Evolutionary conservation across 2,797 vertebrate genomes (phyloP), one percentile per base, ranked within the genome.

Genomic region (Manis crassicaudata): DNA sequence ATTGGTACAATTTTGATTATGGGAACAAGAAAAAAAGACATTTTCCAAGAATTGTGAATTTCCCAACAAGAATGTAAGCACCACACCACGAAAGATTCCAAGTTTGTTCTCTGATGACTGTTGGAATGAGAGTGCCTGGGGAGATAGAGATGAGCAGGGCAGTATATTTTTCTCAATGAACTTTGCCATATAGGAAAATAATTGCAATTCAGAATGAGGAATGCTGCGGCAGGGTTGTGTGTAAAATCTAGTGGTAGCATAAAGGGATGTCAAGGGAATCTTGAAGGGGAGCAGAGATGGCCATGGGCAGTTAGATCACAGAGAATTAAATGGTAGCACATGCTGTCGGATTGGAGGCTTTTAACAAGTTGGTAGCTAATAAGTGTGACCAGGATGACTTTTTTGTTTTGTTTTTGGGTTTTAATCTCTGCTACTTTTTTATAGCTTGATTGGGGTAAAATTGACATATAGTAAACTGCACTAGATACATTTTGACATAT

Each of bases 1-100:
- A 46, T 91, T 68, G 70, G 58, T 58, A 80, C 23, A 37, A 58
- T 94, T 90, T 32, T 72, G 6, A 27, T 76, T 43, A n/a, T 29
- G 25, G 46, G 46, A 20, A 21, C 14, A 56, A 46, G 79, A 20
- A 40, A 63, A 50, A 46, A 89, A 77, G n/a, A 54, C 18, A 13
- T 87, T 92, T 92, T 52, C 63, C 2, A 60, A 86, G 76, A 93
- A 82, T 8, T 63, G 10, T 75, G 37, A 92, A 52, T 17, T 56
- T 25, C 25, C 52, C 56, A 73, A 43, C 2, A 40, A 54, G 60
- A 65, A 79, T 54, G 16, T 83, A 58, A 90, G 60, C 9, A 52
- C 18, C 23, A 3, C 18, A 4, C 18, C 23, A 3, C 18, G 3
- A 14, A 18, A 11, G 67, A 77, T 40, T 40, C 56, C 35, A 46